Base-by-base conservation (phyloP, 92 coral and sea anemone genomes). In the Ricordea florida region DNA sequence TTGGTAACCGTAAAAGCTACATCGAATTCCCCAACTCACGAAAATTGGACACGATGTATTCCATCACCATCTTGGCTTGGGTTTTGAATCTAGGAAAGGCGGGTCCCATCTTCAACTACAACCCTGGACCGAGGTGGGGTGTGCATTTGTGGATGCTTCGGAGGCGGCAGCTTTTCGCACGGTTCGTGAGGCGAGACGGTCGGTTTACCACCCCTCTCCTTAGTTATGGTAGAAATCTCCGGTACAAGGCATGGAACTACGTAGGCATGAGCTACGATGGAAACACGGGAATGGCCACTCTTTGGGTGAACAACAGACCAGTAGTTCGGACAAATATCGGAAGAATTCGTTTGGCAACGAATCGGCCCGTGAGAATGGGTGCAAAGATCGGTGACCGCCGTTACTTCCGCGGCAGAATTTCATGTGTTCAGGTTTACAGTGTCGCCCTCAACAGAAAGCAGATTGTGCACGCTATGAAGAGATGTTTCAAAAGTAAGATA, bases 1-100 rank as follows among this genome's bases (percentile, higher is more conserved):
- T 35, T 25, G 96, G 96, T 10, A 63, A 6, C 45, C 59, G 59
- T 10, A 81, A 66, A 76, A 90, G 96, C 83, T 90, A 81, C 51
- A 76, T 90, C 4, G 89, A 90, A 51, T 58, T 90, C 57, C 86
- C 96, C 23, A 90, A 87, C 55, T 52, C 75, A 28, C 42, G 78
- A 0, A 61, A 62, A 60, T 72, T 87, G 3, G 92, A 87, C 49
- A 66, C 93, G 4, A 60, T 30, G 17, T 48, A 67, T 48, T 90
- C 96, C 17, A 87, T 90, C 17, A 87, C 97, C 14, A 69, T 90
- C 37, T 49, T 87, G 42, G 92, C 93, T 6, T 87, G 92, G 97
- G 76, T 90, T 43, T 57, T 69, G 23, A 85, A 90, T 38, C 35
- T 64, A 8, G 97, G 92, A 26, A 7, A 21, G 0, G 50, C 93